Evolutionary conservation across 2,888 invertebrate species (phyloP), one percentile per base, ranked within the genome.

Genomic region (Kryphioiulus occultus): DNA sequence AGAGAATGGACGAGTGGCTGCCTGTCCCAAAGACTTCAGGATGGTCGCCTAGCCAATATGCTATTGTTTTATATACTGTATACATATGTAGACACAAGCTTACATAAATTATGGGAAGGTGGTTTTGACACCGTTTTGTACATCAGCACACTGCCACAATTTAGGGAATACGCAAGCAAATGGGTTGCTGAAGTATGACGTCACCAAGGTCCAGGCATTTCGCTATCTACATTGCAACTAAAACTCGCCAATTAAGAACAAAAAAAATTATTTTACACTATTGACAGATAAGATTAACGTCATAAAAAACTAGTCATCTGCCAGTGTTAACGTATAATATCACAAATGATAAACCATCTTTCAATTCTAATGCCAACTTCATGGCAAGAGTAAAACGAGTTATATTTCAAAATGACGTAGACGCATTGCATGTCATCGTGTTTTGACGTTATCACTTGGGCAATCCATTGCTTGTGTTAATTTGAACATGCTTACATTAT

Each of bases 101-200:
- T 59, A 59, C 59, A 59, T n/a, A 59, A 59, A 22, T 59, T 59
- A 59, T 59, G 59, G 59, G 59, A 59, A 59, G 59, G 59, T 59
- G 59, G 59, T 59, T 59, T 59, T 59, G 59, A 59, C 59, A 59
- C 59, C 59, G 59, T 59, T 59, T 59, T 59, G 59, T 59, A 59
- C 59, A 59, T 59, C 59, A n/a, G 59, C 59, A 59, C 59, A 22
- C 22, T 59, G n/a, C 5, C 22, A n/a, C 59, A 59, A 4, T 59
- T 22, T 59, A n/a, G 59, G 59, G 22, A 22, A 59, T 22, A 22
- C 10, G 17, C 22, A 0, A 7, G 5, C 22, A 59, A 22, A 22
- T 59, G 59, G 22, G 4, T 22, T 59, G 59, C 59, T 59, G 59
- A 59, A 22, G 59, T 59, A 5, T 3, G 59, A 59, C 59, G 59